Conservation (phyloP, 2,113 vertebrate genomes). For the Illadopsis cleaveri region DNA sequence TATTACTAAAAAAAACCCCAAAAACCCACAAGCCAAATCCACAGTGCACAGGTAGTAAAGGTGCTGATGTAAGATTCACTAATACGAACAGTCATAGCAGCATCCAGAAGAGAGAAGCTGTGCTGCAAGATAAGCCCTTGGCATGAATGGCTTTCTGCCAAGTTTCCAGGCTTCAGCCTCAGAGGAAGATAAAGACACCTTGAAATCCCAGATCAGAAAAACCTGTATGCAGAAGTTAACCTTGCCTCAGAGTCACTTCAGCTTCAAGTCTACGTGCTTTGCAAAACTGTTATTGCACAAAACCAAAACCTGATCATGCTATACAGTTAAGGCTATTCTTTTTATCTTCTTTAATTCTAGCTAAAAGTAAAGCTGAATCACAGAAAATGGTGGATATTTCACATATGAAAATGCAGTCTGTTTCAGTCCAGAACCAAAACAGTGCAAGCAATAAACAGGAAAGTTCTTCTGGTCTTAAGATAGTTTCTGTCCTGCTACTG, state of each 20-base stretch:
- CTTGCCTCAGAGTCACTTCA: neutral
- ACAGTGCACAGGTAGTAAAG: neutral
- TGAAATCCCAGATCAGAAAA: slow-evolving; percentile 11
- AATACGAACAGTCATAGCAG: neutral
- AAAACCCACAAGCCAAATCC: neutral
- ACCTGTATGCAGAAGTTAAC: neutral
- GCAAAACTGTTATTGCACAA: neutral
- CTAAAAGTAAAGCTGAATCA: neutral
- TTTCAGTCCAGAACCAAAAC: neutral
- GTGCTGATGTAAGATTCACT: neutral
- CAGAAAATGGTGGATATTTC: neutral
- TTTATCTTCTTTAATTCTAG: neutral
- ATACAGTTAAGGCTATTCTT: neutral
- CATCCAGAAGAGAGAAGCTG: neutral
- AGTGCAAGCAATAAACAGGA: neutral
- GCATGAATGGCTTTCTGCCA: neutral
- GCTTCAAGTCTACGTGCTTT: neutral
- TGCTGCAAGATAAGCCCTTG: neutral
- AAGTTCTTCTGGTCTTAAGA: neutral
- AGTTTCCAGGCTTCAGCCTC: neutral
- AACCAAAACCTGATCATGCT: neutral
- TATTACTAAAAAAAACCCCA: neutral
- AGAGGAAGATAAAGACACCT: slow-evolving; percentile 4
- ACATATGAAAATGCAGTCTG: neutral
- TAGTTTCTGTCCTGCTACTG: neutral